Base-by-base conservation (phyloP, 2,797 vertebrate genomes). In the Enteromius argenteus region DNA sequence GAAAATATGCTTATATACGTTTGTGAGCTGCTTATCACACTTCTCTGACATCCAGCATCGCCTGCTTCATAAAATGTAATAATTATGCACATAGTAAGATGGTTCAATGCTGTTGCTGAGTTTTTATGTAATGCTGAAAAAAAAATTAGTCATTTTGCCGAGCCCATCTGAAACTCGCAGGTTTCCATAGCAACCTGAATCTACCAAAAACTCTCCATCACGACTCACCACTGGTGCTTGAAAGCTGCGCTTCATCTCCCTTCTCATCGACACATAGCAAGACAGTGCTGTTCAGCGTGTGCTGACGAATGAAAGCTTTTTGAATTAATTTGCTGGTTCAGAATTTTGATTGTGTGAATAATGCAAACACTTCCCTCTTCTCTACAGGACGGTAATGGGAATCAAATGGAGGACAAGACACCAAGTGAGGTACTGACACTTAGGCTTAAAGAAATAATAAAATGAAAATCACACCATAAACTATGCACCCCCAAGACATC, bases 321-420 rank as follows among this genome's bases (percentile, higher is more conserved):
- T 44, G 32, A 82, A 72, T 73, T 66, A 60, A 10, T 23, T 39
- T 64, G 17, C 56, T 79, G 53, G 44, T 76, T 56, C 2, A n/a
- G 15, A 69, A 69, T 80, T 44, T 58, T 72, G 46, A 30, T 66
- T 73, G 62, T 69, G 71, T 74, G 73, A 71, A 69, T 74, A 49
- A 84, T 81, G 5, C 19, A 5, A 58, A 10, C 11, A 19, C 27
- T 0, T 39, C 37, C 27, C 13, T 30, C n/a, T 46, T 51, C 23
- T n/a, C n/a, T 8, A 0, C 83, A 97, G 96, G 96, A 96, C 5
- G 94, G 94, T 21, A 96, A 95, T 21, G 95, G 95, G 27, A 96
- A 94, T 88, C 95, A 96, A 86, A 80, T 94, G 74, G 91, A 90
- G 1, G 92, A 92, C 27, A 94, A 91, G 88, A 87, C 89, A 49